Evolutionary conservation across 2,888 invertebrate genomes (phyloP).

Genomic region (Portevinia maculata): DNA sequence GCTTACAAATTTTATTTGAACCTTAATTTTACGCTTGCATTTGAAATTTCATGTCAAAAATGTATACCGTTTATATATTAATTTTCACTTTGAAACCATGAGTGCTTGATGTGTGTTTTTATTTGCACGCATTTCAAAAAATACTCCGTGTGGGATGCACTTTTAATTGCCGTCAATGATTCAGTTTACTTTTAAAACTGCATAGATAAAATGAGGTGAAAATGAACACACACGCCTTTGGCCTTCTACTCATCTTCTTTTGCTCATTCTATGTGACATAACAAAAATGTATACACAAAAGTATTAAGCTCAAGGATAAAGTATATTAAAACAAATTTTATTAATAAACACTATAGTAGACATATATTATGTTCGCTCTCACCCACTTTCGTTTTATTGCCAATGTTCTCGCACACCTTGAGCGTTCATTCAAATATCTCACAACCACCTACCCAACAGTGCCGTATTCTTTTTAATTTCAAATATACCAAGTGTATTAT

Average conservation of each 20-base stretch:
- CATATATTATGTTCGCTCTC: constrained; percentile 41
- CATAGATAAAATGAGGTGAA: constrained; percentile 26
- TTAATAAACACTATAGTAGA: constrained; percentile 21
- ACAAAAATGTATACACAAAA: constrained; percentile 38
- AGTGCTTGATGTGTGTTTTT: not conserved
- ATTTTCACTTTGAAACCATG: not conserved
- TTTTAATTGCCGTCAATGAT: constrained; percentile 3
- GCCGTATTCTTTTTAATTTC: constrained; percentile 39
- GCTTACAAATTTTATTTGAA: no score
- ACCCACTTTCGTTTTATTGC: constrained; percentile 65
- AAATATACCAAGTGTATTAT: not conserved
- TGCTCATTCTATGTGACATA: constrained; percentile 44
- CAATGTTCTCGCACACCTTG: constrained; percentile 44
- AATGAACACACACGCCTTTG: constrained; percentile 20
- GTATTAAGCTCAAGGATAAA: constrained; percentile 61
- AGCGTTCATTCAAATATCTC: constrained; percentile 29
- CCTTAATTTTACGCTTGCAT: not conserved
- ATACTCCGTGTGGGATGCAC: constrained; percentile 15
- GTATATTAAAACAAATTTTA: constrained; percentile 23
- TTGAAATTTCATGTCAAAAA: not conserved
- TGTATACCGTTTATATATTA: not conserved
- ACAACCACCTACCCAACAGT: constrained; percentile 50
- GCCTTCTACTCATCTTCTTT: constrained; percentile 16
- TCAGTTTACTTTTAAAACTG: constrained; percentile 30
- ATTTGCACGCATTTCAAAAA: constrained; percentile 10